Base-by-base conservation (phyloP, 2,113 vertebrate genomes). In the Rhea pennata region DNA sequence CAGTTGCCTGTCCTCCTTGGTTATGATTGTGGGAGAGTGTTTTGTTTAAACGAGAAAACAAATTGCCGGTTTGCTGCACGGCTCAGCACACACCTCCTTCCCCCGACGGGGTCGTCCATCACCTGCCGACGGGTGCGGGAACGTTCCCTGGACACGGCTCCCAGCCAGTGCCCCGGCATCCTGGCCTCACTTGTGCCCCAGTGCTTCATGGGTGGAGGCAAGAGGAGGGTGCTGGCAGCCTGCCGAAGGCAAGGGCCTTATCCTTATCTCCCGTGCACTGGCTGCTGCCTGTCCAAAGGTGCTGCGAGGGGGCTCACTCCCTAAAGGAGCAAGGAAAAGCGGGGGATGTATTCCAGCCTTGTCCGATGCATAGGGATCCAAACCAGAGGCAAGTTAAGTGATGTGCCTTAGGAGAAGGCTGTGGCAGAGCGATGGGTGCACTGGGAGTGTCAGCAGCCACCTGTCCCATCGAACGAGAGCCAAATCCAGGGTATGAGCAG, bases 201-300 rank as follows among this genome's bases (percentile, higher is more conserved):
- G 40, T 13, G 65, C 69, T 58, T 24, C 5, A 11, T 67, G 72
- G 76, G 27, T 27, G 22, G 62, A 42, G 67, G 65, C 0, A 3
- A 66, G 51, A 8, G n/a, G 20, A 74, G 17, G 6, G 4, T 36
- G 11, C 26, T 33, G 64, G 64, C 12, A 22, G 24, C 17, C 16
- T 48, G 46, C 46, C 17, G 17, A 17, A 3, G 44, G 44, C 44
- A 27, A 29, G 48, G 53, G 48, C 10, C 14, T 64, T 76, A 20
- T 1, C 62, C 67, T 59, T 74, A 86, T 36, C 40, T 73, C 72
- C 44, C 0, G 0, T 23, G 61, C 0, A 3, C 31, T 39, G 1
- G 0, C 59, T 92, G 42, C 39, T 48, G 92, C 66, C 15, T 0
- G 0, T 16, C 36, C 36, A 36, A 36, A 67, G 51, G 33, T 26